Evolutionary conservation across 2,113 vertebrate genomes (phyloP), one percentile per base, ranked within the genome.

Genomic region (Blennius ocellaris): DNA sequence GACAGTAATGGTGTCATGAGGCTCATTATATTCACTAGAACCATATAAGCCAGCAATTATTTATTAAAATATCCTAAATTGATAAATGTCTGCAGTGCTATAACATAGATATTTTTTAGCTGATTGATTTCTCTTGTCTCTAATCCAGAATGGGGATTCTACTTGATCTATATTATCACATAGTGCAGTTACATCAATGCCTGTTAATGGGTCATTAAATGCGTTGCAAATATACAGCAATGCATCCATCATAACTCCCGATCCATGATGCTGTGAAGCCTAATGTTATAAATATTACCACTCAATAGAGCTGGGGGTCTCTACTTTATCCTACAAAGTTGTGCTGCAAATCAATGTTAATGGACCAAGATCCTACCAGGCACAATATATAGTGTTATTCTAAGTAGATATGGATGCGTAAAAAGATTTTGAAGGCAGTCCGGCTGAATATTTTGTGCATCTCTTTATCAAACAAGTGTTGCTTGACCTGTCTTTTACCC

Each of bases 121-220:
- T 70, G 79, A 87, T 79, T 49, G 61, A 83, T 81, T 81, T 37
- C 5, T 8, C 43, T 40, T 53, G 43, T 63, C 51, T 51, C 30
- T 63, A 57, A 50, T 65, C 50, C 12, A n/a, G 55, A n/a, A 14
- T 6, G 14, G 14, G 11, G 14, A 57, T 57, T 47, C 44, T 8
- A 50, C 52, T 67, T 63, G 45, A 82, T 67, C 52, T 39, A 60
- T 45, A 16, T 80, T 50, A 61, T 21, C 8, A 30, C 58, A 69
- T 72, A 52, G 56, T 44, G n/a, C 47, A 70, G 37, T 63, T 73
- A 49, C 36, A 70, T 69, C 50, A 67, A 37, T 43, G 48, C 9
- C 16, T n/a, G 11, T 80, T 67, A 69, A 69, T 83, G 55, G 17
- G 69, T 60, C 51, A 53, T 81, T 81, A 73, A 37, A 56, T 9